Base-by-base conservation (phyloP, 1,140 invertebrate species). In the Zaprionus africanus region DNA sequence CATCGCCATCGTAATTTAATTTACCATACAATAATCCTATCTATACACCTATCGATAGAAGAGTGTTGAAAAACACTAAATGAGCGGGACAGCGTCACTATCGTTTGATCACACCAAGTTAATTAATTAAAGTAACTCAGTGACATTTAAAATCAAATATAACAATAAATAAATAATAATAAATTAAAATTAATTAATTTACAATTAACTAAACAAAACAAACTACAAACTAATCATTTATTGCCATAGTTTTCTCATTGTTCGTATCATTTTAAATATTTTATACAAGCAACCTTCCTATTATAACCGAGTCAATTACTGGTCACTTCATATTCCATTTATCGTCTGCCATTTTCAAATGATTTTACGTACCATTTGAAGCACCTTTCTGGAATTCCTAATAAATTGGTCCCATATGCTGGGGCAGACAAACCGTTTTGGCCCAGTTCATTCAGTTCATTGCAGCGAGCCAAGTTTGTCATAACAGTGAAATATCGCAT, bases 401-500 rank as follows among this genome's bases (percentile, higher is more conserved):
- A 38, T 66, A 51, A 67, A 67, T 73, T 53, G 61, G 22, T 12
- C 31, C 15, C 41, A 72, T 34, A 15, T 7, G 9, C 31, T 49
- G 17, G 19, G 54, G 54, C 17, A 67, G 64, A 51, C 56, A 68
- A 28, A 38, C 5, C 61, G 67, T 22, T 67, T 46, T 56, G 22
- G 22, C 22, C 22, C 22, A 22, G 22, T 22, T 22, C 22, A 22
- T 22, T 22, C 22, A 22, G 31, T 84, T 78, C 78, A 88, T 75
- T 87, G 79, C 57, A 86, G 78, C 71, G 70, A 65, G 58, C 34
- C 36, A 76, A 87, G 81, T 87, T 88, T 90, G 81, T 84, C 81
- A 87, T 81, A 84, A 73, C 70, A 73, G 72, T 88, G 71, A 87
- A 88, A 81, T 84, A 84, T 84, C 70, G 85, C 67, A 72, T 54